Base-by-base conservation (phyloP, 2,888 invertebrate genomes). In the Pyrocoelia pectoralis region DNA sequence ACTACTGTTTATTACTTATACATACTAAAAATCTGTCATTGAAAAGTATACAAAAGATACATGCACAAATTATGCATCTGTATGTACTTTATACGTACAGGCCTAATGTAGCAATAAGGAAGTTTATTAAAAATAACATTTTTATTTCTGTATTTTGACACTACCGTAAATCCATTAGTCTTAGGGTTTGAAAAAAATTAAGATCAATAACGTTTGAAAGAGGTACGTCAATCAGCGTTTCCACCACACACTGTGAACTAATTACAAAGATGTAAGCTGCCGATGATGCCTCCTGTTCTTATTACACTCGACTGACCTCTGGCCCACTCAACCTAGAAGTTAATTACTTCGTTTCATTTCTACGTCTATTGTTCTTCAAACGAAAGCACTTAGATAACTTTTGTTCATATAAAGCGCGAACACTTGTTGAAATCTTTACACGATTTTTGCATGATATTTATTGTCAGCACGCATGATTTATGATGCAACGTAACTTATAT, bases 171-270 rank as follows among this genome's bases (percentile, higher is more conserved):
- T 14, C 53, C 52, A 56, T 62, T 62, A 62, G 56, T 57, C 46
- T 49, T 12, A 46, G 29, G 50, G 40, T 24, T 57, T 48, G 38
- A 56, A 61, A 61, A 61, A 62, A 49, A 53, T 48, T 51, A 55
- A 40, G 63, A 63, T 58, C 58, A 50, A 53, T 63, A 63, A 49
- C 53, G 40, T 53, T 40, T 46, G 53, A 57, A 62, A 52, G 58
- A 64, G 54, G 56, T 52, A 60, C 56, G 60, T 59, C 58, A 64
- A 64, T 64, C 64, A 62, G 59, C 51, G 55, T 51, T 60, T 46
- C 46, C 55, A 61, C 61, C 59, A 60, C 70, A 69, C 66, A 68
- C 70, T 70, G 70, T 59, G 70, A 71, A 70, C 70, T 70, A 71
- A 72, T 72, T 70, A 72, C 68, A 49, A 46, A 59, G 49, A 66